These are phyloP conservation scores for Fundulus diaphanus DNA, from an alignment of 2,797 vertebrate species.

Conservation along the genomic window DNA sequence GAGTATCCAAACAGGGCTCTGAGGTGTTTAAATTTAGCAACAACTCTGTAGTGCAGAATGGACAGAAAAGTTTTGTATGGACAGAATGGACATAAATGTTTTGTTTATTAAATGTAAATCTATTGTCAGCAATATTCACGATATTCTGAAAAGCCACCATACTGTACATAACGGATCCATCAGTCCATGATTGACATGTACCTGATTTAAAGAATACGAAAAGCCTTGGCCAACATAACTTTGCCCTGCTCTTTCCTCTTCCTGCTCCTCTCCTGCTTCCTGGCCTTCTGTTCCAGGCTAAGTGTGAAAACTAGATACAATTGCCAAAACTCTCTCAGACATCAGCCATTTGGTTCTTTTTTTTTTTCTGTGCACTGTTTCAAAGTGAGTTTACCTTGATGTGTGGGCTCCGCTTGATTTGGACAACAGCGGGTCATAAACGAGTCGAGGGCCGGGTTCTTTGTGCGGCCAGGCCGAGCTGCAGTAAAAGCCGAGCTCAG, in stretches of 20 bases:
- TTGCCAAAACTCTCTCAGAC: constrained; percentile 54
- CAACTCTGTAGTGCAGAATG: not conserved
- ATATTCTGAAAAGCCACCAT: constrained; percentile 67
- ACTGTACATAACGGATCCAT: constrained; percentile 39
- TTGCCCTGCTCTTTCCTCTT: constrained; percentile 73
- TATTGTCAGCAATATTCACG: constrained; percentile 65
- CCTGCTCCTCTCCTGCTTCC: constrained; percentile 57
- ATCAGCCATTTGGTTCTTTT: constrained; percentile 58
- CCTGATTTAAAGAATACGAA: constrained; percentile 70
- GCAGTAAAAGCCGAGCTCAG: constrained; percentile 74
- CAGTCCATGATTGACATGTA: constrained; percentile 48
- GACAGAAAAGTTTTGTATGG: not conserved
- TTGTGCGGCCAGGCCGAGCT: constrained; percentile 62
- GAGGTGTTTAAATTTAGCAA: constrained; percentile 6
- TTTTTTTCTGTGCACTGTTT: constrained; percentile 63
- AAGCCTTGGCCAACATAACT: constrained; percentile 75
- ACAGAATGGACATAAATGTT: not conserved
- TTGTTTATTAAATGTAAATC: not conserved
- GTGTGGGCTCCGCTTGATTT: constrained; percentile 76
- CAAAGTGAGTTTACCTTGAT: constrained; percentile 75
- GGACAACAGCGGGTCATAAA: constrained; percentile 77
- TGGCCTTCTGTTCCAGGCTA: constrained; percentile 47
- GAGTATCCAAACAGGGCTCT: constrained; percentile 8
- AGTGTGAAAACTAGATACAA: constrained; percentile 62
- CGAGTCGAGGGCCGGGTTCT: constrained; percentile 73